Conservation (phyloP, 2,888 invertebrate genomes). For the Trichopria drosophilae region DNA sequence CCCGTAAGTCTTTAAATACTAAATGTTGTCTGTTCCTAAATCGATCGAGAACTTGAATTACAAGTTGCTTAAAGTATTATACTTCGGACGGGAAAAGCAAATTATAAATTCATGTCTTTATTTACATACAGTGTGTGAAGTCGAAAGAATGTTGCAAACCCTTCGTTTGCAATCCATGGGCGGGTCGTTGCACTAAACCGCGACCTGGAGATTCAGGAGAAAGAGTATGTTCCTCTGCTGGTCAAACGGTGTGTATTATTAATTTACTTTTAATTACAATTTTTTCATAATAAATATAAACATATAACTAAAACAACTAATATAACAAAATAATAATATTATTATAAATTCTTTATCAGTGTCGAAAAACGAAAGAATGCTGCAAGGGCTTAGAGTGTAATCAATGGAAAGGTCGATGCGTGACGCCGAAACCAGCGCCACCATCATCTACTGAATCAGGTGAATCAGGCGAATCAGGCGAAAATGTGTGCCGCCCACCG, state of each 20-base stretch:
- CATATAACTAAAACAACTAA: too few relatives aligned
- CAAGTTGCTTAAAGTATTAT: too few relatives aligned
- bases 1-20: conserved; percentile 11
- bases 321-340: too few relatives aligned
- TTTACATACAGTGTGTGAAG: conserved; percentile 23
- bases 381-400: conserved; percentile 23
- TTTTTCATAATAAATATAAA: neutral
- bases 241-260: too few relatives aligned
- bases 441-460: neutral
- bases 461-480: neutral
- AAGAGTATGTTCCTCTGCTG: too few relatives aligned
- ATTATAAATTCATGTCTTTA: too few relatives aligned
- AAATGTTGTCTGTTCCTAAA: too few relatives aligned
- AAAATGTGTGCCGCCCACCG: conserved; percentile 6
- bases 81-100: too few relatives aligned
- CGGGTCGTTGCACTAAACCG: conserved; percentile 25
- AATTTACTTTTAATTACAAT: neutral
- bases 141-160: conserved; percentile 22
- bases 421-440: conserved; percentile 10
- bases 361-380: conserved; percentile 9
- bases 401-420: conserved; percentile 28
- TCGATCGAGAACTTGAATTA: too few relatives aligned
- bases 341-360: conserved; percentile 17
- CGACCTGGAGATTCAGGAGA: too few relatives aligned
- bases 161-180: conserved; percentile 29